Evolutionary conservation across 2,888 invertebrate species (phyloP).

Genomic region (Protophormia terraenovae): DNA sequence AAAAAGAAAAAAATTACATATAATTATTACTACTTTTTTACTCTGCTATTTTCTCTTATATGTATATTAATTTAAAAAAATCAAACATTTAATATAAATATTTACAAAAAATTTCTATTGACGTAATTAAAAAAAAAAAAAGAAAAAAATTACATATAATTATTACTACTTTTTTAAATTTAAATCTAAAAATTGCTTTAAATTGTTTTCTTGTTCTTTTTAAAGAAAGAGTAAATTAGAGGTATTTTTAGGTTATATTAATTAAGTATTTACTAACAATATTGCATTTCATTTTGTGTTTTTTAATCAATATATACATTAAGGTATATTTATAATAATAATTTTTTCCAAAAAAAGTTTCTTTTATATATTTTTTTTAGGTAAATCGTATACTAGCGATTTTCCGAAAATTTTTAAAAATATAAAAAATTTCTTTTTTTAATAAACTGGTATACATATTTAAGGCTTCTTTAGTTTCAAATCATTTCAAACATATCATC

Average conservation of each 20-base stretch:
- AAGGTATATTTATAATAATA: constrained; percentile 16
- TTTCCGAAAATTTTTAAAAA: constrained; percentile 31
- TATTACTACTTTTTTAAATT: constrained; percentile 19
- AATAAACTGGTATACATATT: constrained; percentile 81
- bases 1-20: constrained; percentile 11
- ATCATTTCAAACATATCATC: background rate
- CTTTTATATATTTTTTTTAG: constrained; percentile 37
- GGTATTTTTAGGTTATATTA: constrained; percentile 10
- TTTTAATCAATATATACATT: constrained; percentile 14
- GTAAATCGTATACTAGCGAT: constrained; percentile 74
- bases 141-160: constrained; percentile 24
- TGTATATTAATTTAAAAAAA: no score
- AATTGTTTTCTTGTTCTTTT: constrained; percentile 28
- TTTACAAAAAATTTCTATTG: constrained; percentile 53
- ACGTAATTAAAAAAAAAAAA: constrained; percentile 2
- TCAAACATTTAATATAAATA: constrained; percentile 66
- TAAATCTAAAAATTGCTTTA: constrained; percentile 66
- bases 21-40: constrained; percentile 33
- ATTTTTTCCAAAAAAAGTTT: constrained; percentile 8
- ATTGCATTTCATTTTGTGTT: constrained; percentile 39
- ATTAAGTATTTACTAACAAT: constrained; percentile 10
- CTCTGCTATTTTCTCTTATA: constrained; percentile 19
- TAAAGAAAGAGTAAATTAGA: constrained; percentile 23
- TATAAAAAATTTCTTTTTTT: constrained; percentile 3
- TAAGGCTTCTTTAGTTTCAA: constrained; percentile 79